Base-by-base conservation (phyloP, 2,888 invertebrate species). In the Latheticus oryzae region DNA sequence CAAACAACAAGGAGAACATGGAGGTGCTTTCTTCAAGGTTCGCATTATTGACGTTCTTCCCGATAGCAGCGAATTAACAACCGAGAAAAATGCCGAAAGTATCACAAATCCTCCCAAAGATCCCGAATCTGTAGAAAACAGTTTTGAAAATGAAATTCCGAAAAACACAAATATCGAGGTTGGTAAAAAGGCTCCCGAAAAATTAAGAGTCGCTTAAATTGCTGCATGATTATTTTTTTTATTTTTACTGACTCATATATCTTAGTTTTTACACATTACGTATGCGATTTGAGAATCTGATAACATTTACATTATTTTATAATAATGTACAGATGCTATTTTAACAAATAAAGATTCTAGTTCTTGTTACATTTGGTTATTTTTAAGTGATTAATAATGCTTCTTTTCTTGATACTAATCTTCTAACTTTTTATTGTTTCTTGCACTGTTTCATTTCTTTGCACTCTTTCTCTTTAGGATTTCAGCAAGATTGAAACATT, bases 31-130 rank as follows among this genome's bases (percentile, higher is more conserved):
- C 58, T 75, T 81, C 70, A 80, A 81, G 61, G 76, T 83, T 1
- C 77, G 79, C 23, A 72, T 80, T 1, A 74, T 83, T 52, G 81
- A 82, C 62, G 76, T 83, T 2, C 75, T 77, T 60, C 82, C 82
- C 0, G 71, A 78, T 52, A 67, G 68, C 30, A 60, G 61, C 16
- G 72, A 70, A 54, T 5, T 56, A 16, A 64, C 66, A 1, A 71
- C 72, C 3, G 67, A 68, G 53, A 65, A 59, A 24, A 61, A 66
- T 23, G 65, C 66, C 2, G 70, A 72, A 59, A 54, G 54, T 12
- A 58, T 63, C 7, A 28, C 53, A 2, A 17, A 43, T 12, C 19
- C 58, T 8, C 3, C 58, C n/a, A 71, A 61, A 61, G 71, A 73
- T 43, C 64, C 64, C 5, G 76, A 77, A 65, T 64, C 71, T 3